A percentile compares a stretch with the other conserved stretches of the same genome.
Evolutionary conservation across 2,797 vertebrate genomes (phyloP).

Genomic region (Pseudotriccus pelzelni): DNA sequence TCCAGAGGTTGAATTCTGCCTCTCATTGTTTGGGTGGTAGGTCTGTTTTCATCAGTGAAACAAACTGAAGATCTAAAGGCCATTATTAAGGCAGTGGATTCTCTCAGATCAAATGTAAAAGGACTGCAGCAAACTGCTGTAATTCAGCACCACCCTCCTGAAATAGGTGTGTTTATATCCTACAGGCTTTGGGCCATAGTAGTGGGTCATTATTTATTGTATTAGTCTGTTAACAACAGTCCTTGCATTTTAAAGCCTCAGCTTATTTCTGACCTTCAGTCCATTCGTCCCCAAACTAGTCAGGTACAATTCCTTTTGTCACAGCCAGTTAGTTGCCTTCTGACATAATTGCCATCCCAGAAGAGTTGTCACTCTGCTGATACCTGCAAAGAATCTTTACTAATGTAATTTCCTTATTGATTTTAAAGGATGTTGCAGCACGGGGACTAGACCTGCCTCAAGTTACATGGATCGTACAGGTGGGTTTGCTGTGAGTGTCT

Average conservation of each 20-base stretch:
- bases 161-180: not conserved
- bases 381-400: not conserved
- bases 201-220: not conserved
- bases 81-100: not conserved
- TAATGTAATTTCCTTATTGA: constrained; percentile 3
- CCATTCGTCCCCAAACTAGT: not conserved
- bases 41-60: not conserved
- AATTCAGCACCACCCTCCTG: not conserved
- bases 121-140: not conserved
- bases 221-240: not conserved
- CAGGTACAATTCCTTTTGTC: not conserved
- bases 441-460: constrained; percentile 91
- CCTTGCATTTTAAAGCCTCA: not conserved
- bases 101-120: not conserved
- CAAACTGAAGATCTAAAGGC: not conserved
- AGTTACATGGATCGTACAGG: constrained; percentile 95
- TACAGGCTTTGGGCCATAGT: not conserved
- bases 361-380: not conserved
- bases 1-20: not conserved
- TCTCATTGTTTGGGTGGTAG: not conserved
- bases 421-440: constrained; percentile 90
- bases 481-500: constrained; percentile 49
- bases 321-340: not conserved
- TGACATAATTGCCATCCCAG: not conserved
- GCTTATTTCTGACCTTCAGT: not conserved